Conservation (phyloP, 2,888 invertebrate genomes). For the Ichneumon xanthorius region DNA sequence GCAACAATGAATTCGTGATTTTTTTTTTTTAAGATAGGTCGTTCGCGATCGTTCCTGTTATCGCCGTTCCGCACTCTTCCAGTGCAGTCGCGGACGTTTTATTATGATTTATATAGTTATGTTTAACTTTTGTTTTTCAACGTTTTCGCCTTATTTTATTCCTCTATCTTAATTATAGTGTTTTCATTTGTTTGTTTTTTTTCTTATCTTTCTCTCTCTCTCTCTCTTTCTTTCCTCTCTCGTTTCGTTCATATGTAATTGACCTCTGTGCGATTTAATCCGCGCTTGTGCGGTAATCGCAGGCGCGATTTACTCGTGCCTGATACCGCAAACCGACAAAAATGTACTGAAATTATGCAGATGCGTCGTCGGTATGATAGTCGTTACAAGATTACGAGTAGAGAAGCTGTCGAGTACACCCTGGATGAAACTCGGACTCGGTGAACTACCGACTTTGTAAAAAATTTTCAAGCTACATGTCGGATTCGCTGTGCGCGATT, state of each 20-base stretch:
- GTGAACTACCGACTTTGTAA: slow-evolving; percentile 89
- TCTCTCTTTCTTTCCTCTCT: neutral
- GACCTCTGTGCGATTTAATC: slow-evolving; percentile 62
- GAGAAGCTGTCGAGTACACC: slow-evolving; percentile 81
- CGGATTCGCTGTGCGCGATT: slow-evolving; percentile 85
- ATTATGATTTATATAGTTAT: slow-evolving; percentile 40
- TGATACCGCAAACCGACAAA: slow-evolving; percentile 93
- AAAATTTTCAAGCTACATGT: slow-evolving; percentile 92
- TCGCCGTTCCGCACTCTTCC: slow-evolving; percentile 24
- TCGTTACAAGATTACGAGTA: slow-evolving; percentile 87
- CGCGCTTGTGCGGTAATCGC: slow-evolving; percentile 30
- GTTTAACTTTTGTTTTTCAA: slow-evolving; percentile 28
- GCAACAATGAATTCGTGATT: neutral
- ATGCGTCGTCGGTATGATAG: slow-evolving; percentile 92
- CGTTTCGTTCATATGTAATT: slow-evolving; percentile 53
- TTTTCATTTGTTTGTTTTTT: slow-evolving; percentile 22
- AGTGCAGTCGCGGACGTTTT: slow-evolving; percentile 34
- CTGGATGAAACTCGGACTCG: slow-evolving; percentile 84
- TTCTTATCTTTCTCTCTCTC: slow-evolving; percentile 28
- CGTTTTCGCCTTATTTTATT: slow-evolving; percentile 29
- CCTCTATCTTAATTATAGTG: slow-evolving; percentile 27
- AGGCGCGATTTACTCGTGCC: slow-evolving; percentile 85
- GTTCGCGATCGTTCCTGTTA: slow-evolving; percentile 31
- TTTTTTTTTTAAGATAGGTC: slow-evolving; percentile 21
- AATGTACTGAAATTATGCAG: slow-evolving; percentile 93